Conservation (phyloP, 2,113 vertebrate genomes). For the Microcebus ravelobensis region DNA sequence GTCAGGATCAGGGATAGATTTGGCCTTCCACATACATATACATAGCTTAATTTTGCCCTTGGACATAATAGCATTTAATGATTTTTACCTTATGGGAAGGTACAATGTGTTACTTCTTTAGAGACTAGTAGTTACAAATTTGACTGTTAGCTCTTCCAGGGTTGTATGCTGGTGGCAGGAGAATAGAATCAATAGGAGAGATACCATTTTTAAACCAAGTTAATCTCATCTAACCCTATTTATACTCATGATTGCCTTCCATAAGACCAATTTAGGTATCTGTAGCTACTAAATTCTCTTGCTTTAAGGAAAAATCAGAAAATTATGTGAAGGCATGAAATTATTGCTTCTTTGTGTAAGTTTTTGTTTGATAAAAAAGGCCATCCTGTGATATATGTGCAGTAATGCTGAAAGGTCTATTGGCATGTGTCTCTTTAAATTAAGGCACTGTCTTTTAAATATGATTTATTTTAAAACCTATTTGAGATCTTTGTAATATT, state of each 20-base stretch:
- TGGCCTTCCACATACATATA: neutral
- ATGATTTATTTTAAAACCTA: conserved; percentile 57
- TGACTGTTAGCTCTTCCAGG: conserved; percentile 12
- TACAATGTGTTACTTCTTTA: conserved; percentile 13
- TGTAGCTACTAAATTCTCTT: conserved; percentile 12
- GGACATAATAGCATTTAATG: neutral
- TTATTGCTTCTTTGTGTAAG: conserved; percentile 27
- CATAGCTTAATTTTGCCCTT: conserved; percentile 17
- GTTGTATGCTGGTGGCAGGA: neutral
- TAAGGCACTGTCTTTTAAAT: conserved; percentile 56
- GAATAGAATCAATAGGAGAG: neutral
- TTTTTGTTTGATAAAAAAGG: conserved; percentile 57
- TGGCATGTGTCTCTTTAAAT: conserved; percentile 55
- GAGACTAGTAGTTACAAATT: conserved; percentile 9
- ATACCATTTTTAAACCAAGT: neutral
- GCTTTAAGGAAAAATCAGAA: conserved; percentile 51
- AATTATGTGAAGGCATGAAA: conserved; percentile 14
- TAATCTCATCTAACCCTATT: neutral
- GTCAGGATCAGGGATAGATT: conserved; percentile 23
- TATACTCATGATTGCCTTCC: conserved; percentile 19
- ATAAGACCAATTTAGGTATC: neutral
- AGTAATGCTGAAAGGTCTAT: conserved; percentile 31
- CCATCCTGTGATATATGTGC: conserved; percentile 36
- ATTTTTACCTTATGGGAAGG: neutral
- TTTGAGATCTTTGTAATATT: conserved; percentile 60